These are phyloP conservation scores for Drosophila demipolita DNA, from an alignment of 2,888 invertebrate genomes.

Conservation along the genomic window DNA sequence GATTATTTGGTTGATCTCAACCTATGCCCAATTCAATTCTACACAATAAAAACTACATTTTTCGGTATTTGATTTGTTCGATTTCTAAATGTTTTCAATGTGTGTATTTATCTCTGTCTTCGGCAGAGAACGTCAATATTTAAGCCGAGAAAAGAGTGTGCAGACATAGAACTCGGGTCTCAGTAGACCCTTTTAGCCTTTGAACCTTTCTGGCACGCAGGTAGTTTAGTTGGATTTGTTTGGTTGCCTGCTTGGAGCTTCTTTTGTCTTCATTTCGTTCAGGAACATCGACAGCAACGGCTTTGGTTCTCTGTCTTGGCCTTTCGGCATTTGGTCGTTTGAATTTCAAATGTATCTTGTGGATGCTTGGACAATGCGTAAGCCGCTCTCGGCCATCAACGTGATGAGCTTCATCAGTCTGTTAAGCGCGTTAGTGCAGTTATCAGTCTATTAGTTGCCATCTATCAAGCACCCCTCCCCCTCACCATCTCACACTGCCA, in stretches of 20 bases:
- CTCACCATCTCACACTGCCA: neutral
- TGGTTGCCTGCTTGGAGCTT: slow-evolving; percentile 31
- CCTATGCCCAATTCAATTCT: slow-evolving; percentile 24
- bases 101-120: slow-evolving; percentile 9
- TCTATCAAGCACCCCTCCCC: slow-evolving; percentile 43
- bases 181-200: slow-evolving; percentile 74
- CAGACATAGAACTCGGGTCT: slow-evolving; percentile 17
- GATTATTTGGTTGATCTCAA: slow-evolving; percentile 24
- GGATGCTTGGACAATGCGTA: slow-evolving; percentile 74
- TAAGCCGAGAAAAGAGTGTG: slow-evolving; percentile 40
- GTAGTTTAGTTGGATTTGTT: slow-evolving; percentile 50
- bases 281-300: slow-evolving; percentile 14
- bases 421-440: slow-evolving; percentile 74
- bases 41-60: slow-evolving; percentile 54
- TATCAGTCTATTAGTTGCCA: slow-evolving; percentile 74
- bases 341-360: slow-evolving; percentile 66
- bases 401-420: slow-evolving; percentile 50
- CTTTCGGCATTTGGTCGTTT: slow-evolving; percentile 39
- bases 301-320: neutral
- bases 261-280: slow-evolving; percentile 60
- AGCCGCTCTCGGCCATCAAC: slow-evolving; percentile 49
- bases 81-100: slow-evolving; percentile 49
- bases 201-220: slow-evolving; percentile 70
- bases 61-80: slow-evolving; percentile 62
- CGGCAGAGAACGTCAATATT: slow-evolving; percentile 53